Percentiles rank a stretch among this genome's conserved stretches.
Conservation (phyloP, 2,888 invertebrate species). For the Lampropteryx suffumata region DNA sequence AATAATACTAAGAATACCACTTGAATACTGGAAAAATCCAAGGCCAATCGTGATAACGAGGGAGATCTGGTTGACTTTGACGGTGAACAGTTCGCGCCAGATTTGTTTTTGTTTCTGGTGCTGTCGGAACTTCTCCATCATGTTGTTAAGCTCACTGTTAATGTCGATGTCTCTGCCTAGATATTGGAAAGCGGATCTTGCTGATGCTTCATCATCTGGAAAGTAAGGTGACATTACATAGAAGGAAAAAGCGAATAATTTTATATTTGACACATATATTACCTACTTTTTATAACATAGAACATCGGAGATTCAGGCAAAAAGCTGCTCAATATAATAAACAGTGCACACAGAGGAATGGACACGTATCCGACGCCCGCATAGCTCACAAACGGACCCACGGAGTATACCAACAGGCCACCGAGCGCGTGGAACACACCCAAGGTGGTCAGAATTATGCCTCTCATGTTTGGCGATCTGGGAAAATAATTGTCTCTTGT, state of each 20-base stretch:
- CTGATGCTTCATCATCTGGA: conserved; percentile 20
- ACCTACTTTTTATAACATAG: no score
- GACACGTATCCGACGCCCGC: conserved; percentile 13
- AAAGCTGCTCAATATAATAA: conserved; percentile 4
- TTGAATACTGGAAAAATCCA: conserved; percentile 44
- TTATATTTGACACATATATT: conserved; percentile 21
- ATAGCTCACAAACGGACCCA: conserved; percentile 25
- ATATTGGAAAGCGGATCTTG: conserved; percentile 9
- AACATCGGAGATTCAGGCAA: conserved; percentile 28
- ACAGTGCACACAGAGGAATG: conserved; percentile 2
- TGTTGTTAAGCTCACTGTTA: conserved; percentile 17
- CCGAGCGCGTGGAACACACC: conserved; percentile 23
- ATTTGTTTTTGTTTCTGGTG: conserved; percentile 6
- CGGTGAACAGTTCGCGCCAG: conserved; percentile 19
- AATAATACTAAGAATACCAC: conserved; percentile 46
- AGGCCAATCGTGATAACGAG: conserved; percentile 46
- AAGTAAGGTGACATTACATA: background rate
- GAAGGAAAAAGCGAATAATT: background rate
- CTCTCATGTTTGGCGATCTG: no score
- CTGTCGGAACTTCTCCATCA: conserved; percentile 17
- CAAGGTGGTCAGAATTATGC: conserved; percentile 15
- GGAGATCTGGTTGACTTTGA: conserved; percentile 47
- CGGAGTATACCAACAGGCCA: conserved; percentile 14
- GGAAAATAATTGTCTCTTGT: no score
- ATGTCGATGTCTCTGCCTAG: conserved; percentile 22